Percentiles rank a stretch among this genome's conserved stretches.
These are phyloP conservation scores for Microctonus brassicae DNA, from an alignment of 2,888 invertebrate species.

Conservation along the genomic window DNA sequence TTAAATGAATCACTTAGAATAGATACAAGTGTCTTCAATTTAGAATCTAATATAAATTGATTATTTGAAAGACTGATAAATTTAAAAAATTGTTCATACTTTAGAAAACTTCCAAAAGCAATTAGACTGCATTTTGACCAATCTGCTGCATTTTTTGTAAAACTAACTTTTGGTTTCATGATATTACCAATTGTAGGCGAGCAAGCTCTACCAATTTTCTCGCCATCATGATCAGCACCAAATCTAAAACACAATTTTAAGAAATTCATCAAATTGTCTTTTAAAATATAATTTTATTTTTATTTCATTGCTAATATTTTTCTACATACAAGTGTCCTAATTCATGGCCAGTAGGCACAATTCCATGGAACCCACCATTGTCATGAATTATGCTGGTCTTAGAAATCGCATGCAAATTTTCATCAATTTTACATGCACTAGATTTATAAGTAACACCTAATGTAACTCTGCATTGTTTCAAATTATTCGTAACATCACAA, in stretches of 20 bases:
- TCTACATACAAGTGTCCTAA: conserved; percentile 39
- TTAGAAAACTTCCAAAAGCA: neutral
- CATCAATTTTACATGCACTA: conserved; percentile 31
- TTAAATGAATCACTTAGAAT: neutral
- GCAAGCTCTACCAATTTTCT: neutral
- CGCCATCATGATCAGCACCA: conserved; percentile 37
- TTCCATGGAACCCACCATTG: conserved; percentile 37
- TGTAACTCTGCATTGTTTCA: neutral
- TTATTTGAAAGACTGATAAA: no score
- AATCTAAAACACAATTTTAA: conserved; percentile 29
- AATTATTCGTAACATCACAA: neutral
- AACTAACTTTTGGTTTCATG: conserved; percentile 28
- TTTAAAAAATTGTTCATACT: neutral
- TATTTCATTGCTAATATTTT: no score
- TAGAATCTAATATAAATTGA: no score
- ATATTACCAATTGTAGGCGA: conserved; percentile 10
- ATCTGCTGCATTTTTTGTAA: conserved; percentile 31
- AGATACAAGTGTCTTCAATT: no score
- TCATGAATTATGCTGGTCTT: conserved; percentile 36
- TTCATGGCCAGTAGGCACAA: conserved; percentile 39
- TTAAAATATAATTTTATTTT: no score
- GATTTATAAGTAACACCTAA: neutral
- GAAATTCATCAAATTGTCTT: no score
- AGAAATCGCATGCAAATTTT: neutral
- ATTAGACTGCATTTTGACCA: conserved; percentile 37